These are phyloP conservation scores for Parazoanthus darwini DNA, from an alignment of 92 coral and sea anemone species.

Conservation along the genomic window DNA sequence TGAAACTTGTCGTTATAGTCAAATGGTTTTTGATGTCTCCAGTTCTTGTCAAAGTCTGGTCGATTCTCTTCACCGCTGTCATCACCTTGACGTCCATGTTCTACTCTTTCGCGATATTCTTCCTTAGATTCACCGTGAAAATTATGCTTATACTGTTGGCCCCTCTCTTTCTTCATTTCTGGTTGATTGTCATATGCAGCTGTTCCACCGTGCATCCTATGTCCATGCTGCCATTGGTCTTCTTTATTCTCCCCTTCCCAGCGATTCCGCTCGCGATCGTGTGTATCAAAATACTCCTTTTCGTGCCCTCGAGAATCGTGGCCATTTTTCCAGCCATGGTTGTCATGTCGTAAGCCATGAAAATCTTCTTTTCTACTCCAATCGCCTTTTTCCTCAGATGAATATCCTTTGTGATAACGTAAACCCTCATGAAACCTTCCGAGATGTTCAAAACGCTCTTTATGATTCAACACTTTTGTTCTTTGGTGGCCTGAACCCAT, in stretches of 20 bases:
- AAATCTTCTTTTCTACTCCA: conserved; percentile 1
- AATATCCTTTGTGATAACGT: conserved; percentile 3
- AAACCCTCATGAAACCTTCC: background rate
- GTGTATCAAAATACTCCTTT: background rate
- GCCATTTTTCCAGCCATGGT: background rate
- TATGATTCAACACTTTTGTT: background rate
- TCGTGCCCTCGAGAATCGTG: background rate
- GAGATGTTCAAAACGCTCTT: background rate
- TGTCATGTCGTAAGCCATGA: background rate
- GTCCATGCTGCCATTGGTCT: background rate
- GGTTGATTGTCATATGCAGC: background rate
- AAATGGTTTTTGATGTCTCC: background rate
- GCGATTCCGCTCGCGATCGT: background rate
- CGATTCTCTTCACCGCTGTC: background rate
- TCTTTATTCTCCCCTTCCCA: conserved; percentile 11
- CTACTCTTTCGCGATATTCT: background rate
- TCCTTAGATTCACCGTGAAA: conserved; percentile 4
- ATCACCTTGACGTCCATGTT: background rate
- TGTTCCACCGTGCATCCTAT: background rate
- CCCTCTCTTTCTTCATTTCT: background rate
- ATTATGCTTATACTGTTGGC: background rate
- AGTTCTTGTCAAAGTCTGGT: background rate
- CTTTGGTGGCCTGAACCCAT: background rate
- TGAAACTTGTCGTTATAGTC: background rate
- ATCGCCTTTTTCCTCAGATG: background rate